A percentile compares a stretch with the other conserved stretches of the same genome.
phyloP scores from a whole-genome alignment of 2,888 invertebrate species.

The Morinoia aosen region DNA sequence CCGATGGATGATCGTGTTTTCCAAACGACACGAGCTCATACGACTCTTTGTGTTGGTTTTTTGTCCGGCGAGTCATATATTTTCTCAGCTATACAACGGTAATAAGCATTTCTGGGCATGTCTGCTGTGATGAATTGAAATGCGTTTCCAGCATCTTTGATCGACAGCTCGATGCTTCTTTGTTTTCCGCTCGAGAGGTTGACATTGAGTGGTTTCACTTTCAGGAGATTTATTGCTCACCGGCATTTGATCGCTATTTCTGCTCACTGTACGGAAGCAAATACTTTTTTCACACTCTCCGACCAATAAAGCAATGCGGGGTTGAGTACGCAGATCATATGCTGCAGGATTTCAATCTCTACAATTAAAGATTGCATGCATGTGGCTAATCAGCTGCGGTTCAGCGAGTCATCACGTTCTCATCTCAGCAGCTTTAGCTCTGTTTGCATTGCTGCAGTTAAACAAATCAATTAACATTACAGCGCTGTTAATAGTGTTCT shows the following conservation, averaged over 20 bases:
- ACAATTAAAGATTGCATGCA: neutral
- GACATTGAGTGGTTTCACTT: neutral
- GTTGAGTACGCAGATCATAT: neutral
- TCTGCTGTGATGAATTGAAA: conserved; percentile 3
- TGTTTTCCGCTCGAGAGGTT: neutral
- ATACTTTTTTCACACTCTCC: neutral
- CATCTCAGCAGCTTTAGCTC: neutral
- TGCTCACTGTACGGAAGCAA: neutral
- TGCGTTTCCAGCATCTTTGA: neutral
- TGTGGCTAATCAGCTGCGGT: neutral
- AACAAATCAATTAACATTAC: conserved; percentile 15
- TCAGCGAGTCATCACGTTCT: neutral
- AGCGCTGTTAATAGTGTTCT: neutral
- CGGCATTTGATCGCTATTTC: neutral
- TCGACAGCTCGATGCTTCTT: neutral
- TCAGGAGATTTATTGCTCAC: neutral
- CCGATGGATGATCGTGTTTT: conserved; percentile 48
- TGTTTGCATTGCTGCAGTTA: conserved; percentile 30
- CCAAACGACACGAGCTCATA: conserved; percentile 15
- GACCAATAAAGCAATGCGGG: neutral
- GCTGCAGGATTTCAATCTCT: neutral
- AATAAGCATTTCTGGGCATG: conserved; percentile 12
- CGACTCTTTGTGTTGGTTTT: neutral
- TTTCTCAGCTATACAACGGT: conserved; percentile 8
- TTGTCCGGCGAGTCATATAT: neutral